Conservation (phyloP, 2,888 invertebrate species). For the Carpatolechia fugitivella region DNA sequence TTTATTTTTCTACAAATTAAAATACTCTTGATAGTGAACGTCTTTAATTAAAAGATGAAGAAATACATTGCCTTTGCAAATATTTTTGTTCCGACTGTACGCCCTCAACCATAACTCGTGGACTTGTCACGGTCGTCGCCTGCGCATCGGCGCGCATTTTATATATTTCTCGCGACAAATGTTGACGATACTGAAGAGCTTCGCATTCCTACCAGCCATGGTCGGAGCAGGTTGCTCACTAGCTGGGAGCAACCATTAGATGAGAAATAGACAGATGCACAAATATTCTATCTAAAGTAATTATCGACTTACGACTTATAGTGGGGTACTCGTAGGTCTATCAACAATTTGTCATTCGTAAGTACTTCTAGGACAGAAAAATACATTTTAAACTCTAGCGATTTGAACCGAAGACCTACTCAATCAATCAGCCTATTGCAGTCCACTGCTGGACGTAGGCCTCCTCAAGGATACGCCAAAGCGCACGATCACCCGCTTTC, state of each 20-base stretch:
- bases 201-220: neutral
- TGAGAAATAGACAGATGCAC: neutral
- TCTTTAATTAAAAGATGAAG: no score
- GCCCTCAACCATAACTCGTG: neutral
- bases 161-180: slow-evolving; percentile 1
- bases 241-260: neutral
- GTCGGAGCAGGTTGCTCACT: neutral
- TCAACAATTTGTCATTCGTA: no score
- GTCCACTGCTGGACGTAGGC: no score
- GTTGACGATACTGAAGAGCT: neutral
- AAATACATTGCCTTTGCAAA: no score
- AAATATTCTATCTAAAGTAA: neutral
- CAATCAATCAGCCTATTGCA: no score
- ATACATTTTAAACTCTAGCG: no score
- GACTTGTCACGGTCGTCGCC: neutral
- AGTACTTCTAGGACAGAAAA: no score
- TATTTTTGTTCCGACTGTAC: neutral
- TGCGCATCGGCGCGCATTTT: neutral
- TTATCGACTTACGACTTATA: neutral
- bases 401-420: no score
- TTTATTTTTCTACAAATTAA: no score
- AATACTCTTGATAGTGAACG: no score
- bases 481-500: no score
- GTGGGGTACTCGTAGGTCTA: neutral
- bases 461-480: no score